phyloP scores from a whole-genome alignment of 2,797 vertebrate species.

The Anabas testudineus region DNA sequence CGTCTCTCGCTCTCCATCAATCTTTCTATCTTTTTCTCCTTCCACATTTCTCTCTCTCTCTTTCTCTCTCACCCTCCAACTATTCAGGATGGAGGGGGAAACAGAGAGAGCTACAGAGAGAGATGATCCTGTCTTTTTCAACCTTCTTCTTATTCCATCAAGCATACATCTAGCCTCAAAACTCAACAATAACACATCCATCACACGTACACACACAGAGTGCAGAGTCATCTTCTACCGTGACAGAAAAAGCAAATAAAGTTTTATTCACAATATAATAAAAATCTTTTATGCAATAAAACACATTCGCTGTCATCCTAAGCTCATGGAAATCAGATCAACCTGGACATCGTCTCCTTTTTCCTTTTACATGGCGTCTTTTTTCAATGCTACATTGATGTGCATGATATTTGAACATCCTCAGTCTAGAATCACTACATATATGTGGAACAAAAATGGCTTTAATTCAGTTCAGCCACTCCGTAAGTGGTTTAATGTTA shows the following conservation, averaged over 20 bases:
- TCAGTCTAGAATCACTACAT: not conserved
- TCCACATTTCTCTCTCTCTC: slow-evolving; percentile 48
- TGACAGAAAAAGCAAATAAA: slow-evolving; percentile 69
- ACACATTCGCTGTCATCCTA: slow-evolving; percentile 45
- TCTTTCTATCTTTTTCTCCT: slow-evolving; percentile 57
- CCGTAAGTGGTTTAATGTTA: not conserved
- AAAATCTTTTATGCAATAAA: slow-evolving; percentile 56
- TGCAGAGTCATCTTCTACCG: slow-evolving; percentile 59
- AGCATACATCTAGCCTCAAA: slow-evolving; percentile 79
- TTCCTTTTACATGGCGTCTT: slow-evolving; percentile 16
- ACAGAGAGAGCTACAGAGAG: slow-evolving; percentile 57
- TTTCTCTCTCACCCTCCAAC: slow-evolving; percentile 26
- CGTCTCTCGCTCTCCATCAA: slow-evolving; percentile 70
- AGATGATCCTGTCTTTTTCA: slow-evolving; percentile 81
- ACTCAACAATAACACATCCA: slow-evolving; percentile 82
- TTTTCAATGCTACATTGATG: slow-evolving; percentile 16
- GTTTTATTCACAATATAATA: slow-evolving; percentile 70
- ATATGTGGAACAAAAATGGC: not conserved
- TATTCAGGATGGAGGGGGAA: slow-evolving; percentile 57
- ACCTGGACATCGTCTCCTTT: slow-evolving; percentile 28
- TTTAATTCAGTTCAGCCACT: not conserved
- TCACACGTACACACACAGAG: slow-evolving; percentile 58
- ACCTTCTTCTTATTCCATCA: slow-evolving; percentile 82
- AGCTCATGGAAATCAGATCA: slow-evolving; percentile 45
- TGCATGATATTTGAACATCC: not conserved